phyloP scores from a whole-genome alignment of 37 sponge, comb jelly and placozoan species.

The Cliona cf. orientalis region DNA sequence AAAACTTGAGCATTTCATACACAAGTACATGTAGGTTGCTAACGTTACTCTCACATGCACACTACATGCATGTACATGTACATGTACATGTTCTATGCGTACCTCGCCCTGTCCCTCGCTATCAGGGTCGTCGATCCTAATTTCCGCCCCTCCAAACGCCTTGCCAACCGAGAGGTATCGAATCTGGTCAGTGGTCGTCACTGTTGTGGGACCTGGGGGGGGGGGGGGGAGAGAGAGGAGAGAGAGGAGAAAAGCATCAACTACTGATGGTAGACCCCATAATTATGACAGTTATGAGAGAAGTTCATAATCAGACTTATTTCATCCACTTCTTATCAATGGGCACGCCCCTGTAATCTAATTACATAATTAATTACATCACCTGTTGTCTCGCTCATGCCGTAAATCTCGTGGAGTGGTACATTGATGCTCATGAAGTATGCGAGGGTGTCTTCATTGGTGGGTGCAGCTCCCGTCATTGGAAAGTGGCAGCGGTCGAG shows the following conservation, averaged over 20 bases:
- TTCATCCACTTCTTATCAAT: background rate
- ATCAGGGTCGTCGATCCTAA: constrained; percentile 72
- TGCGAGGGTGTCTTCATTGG: constrained; percentile 74
- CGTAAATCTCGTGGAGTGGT: constrained; percentile 90
- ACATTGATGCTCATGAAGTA: constrained; percentile 94
- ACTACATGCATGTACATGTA: no score
- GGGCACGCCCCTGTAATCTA: background rate
- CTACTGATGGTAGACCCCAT: background rate
- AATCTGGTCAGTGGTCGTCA: constrained; percentile 63
- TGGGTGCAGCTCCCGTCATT: constrained; percentile 93
- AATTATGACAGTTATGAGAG: background rate
- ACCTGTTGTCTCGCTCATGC: constrained; percentile 92
- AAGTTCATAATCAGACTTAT: background rate
- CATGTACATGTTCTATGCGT: no score
- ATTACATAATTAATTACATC: background rate
- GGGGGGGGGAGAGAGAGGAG: background rate
- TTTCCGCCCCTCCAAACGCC: constrained; percentile 44
- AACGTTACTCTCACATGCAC: no score
- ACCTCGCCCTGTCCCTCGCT: constrained; percentile 85
- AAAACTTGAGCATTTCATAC: no score
- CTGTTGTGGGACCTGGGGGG: constrained; percentile 66
- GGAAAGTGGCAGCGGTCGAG: constrained; percentile 83
- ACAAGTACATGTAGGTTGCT: no score
- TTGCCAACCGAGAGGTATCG: constrained; percentile 67
- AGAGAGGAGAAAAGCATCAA: background rate